phyloP scores from a whole-genome alignment of 2,797 vertebrate genomes.

The Tauraco hartlaubi region DNA sequence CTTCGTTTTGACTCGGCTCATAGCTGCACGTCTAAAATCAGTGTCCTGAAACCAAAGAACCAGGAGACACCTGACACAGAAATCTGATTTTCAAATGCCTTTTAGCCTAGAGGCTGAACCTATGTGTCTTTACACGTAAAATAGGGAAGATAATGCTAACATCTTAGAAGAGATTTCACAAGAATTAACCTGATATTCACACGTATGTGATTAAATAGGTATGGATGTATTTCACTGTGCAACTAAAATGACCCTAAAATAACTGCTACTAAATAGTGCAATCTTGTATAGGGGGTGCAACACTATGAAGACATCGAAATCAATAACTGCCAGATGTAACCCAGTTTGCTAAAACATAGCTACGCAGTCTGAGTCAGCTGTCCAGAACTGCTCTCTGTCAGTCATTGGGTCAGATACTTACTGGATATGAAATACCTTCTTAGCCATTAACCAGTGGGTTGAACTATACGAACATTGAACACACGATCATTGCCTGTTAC shows the following conservation, averaged over 20 bases:
- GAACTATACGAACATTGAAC: rapidly evolving
- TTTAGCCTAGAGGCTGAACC: neutral
- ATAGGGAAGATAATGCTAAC: neutral
- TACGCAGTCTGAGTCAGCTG: neutral
- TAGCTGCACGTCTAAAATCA: neutral
- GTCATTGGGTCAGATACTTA: neutral
- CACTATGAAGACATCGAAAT: neutral
- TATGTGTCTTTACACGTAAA: neutral
- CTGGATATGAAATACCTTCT: neutral
- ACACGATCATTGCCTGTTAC: neutral
- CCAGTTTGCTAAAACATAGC: neutral
- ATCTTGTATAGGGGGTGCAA: neutral
- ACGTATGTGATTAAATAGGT: neutral
- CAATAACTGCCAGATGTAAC: neutral
- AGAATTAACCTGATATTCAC: neutral
- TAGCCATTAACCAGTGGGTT: neutral
- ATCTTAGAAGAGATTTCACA: neutral
- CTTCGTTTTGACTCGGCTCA: neutral
- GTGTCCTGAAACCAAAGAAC: neutral
- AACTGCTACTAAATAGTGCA: neutral
- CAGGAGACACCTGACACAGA: neutral
- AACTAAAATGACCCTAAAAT: neutral
- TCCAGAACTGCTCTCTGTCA: neutral
- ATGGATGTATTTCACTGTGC: neutral
- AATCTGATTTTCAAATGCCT: neutral